Percentiles rank a stretch among this genome's conserved stretches.
Evolutionary conservation across 2,888 invertebrate genomes (phyloP).

Genomic region (Limnephilus marmoratus): DNA sequence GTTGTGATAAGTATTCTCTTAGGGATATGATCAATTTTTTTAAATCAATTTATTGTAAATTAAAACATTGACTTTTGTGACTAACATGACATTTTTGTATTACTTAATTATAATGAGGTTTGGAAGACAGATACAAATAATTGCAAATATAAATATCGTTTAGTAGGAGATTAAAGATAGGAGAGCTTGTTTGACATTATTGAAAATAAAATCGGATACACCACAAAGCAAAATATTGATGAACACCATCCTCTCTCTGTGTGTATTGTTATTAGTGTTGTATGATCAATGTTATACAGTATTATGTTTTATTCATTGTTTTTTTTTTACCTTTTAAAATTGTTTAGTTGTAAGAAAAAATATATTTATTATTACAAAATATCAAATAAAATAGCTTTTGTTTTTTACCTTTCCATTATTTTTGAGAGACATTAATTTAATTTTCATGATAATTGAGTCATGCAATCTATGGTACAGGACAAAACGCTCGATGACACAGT

Average conservation of each 20-base stretch:
- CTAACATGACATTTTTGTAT: background rate
- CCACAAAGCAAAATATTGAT: too few relatives aligned
- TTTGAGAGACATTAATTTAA: background rate
- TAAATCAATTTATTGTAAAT: background rate
- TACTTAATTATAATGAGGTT: background rate
- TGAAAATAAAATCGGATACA: too few relatives aligned
- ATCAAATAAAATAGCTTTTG: background rate
- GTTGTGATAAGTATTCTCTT: background rate
- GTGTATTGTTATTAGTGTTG: background rate
- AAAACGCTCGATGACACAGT: too few relatives aligned
- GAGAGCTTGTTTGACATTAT: too few relatives aligned
- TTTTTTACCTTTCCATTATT: background rate
- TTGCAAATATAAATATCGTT: background rate
- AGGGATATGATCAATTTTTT: background rate
- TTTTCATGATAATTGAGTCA: background rate
- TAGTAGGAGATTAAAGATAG: background rate
- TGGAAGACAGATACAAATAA: background rate
- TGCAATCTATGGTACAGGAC: background rate
- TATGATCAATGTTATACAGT: background rate
- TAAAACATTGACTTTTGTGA: background rate
- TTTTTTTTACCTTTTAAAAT: background rate
- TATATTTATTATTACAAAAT: slow-evolving; percentile 6
- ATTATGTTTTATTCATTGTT: background rate
- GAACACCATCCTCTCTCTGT: background rate
- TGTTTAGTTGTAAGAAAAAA: background rate